A percentile compares a stretch with the other conserved stretches of the same genome.
Evolutionary conservation across 2,888 invertebrate species (phyloP).

Genomic region (Drosophila picticornis): DNA sequence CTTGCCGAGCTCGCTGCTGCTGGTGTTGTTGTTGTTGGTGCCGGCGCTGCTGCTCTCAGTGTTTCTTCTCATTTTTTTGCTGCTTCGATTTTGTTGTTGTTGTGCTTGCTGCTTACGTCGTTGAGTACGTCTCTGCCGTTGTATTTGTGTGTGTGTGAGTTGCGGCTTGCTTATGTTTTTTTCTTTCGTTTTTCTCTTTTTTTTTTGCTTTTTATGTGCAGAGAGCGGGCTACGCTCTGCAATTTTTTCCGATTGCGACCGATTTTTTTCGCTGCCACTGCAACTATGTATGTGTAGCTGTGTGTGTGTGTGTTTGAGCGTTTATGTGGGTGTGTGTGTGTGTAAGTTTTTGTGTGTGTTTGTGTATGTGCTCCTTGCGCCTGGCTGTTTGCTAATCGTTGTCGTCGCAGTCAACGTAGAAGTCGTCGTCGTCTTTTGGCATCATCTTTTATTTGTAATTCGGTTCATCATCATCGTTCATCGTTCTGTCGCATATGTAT

Average conservation of each 20-base stretch:
- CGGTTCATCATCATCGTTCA: conserved; percentile 85
- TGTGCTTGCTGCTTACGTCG: conserved; percentile 63
- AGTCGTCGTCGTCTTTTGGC: conserved; percentile 82
- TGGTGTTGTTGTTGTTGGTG: conserved; percentile 57
- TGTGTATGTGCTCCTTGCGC: conserved; percentile 75
- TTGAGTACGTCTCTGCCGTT: conserved; percentile 74
- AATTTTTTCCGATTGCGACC: conserved; percentile 82
- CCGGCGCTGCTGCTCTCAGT: conserved; percentile 69
- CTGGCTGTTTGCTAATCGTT: conserved; percentile 82
- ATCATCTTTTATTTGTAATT: conserved; percentile 85
- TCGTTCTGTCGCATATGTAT: conserved; percentile 81
- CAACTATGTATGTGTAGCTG: conserved; percentile 50
- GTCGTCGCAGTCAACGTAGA: conserved; percentile 78
- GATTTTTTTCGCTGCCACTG: conserved; percentile 75
- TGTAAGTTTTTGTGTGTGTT: conserved; percentile 39
- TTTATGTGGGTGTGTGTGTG: conserved; percentile 46
- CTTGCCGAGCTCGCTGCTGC: conserved; percentile 58
- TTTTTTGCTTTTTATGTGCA: conserved; percentile 67
- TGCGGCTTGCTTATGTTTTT: conserved; percentile 80
- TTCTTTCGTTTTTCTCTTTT: conserved; percentile 48
- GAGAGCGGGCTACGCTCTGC: conserved; percentile 81
- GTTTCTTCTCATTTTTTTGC: conserved; percentile 77
- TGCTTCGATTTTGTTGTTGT: conserved; percentile 62
- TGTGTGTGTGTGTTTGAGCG: conserved; percentile 54
- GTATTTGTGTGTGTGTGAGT: conserved; percentile 60